Conservation (phyloP, 1,140 invertebrate genomes). For the Apis cerana region DNA sequence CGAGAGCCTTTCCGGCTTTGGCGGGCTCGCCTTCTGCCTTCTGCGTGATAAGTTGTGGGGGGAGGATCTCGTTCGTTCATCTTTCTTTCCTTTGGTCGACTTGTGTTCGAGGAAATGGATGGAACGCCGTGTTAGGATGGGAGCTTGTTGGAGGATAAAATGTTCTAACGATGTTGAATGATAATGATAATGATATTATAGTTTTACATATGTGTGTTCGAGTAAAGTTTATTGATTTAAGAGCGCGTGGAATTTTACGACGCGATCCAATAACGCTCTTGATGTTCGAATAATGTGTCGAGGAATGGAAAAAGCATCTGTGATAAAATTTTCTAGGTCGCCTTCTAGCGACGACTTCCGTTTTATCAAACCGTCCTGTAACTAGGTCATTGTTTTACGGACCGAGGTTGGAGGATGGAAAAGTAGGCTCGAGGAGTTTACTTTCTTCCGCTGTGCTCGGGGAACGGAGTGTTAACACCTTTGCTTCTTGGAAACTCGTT, state of each 20-base stretch:
- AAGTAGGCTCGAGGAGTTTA: background rate
- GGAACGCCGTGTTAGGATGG: no score
- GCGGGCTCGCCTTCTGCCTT: background rate
- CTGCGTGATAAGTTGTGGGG: background rate
- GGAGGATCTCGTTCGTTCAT: background rate
- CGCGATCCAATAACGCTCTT: no score
- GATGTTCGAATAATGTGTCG: background rate
- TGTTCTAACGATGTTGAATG: no score
- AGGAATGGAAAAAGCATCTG: background rate
- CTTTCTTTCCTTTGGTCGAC: no score
- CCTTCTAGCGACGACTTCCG: background rate
- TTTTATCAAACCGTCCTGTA: background rate
- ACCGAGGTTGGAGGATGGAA: background rate
- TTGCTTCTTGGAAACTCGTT: no score
- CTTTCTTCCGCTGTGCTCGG: background rate
- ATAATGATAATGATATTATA: no score
- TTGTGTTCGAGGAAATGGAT: background rate
- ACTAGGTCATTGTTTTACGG: constrained; percentile 21
- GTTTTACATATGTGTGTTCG: no score
- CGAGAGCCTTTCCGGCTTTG: background rate
- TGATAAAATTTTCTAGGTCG: constrained; percentile 22
- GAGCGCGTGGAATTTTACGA: background rate
- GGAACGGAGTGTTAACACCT: background rate
- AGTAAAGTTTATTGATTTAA: background rate
- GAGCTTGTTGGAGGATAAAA: no score